Conservation (phyloP, 2,888 invertebrate genomes). For the Pediacus dermestoides region DNA sequence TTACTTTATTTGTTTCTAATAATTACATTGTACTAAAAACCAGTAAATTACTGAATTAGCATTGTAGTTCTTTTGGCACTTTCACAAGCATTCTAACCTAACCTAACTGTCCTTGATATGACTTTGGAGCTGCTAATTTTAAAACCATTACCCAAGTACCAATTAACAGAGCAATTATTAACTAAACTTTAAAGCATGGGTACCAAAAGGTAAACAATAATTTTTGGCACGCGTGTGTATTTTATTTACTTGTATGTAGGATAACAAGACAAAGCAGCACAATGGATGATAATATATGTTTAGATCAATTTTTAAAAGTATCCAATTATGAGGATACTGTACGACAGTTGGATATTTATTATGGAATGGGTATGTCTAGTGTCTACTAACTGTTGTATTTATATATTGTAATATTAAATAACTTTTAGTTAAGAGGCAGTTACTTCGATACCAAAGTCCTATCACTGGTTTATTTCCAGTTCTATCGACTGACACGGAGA, state of each 20-base stretch:
- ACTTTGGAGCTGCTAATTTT: too few species aligned
- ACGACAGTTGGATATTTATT: slow-evolving; percentile 85
- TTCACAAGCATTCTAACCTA: too few species aligned
- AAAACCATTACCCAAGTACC: too few species aligned
- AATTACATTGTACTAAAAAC: too few species aligned
- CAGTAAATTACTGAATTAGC: too few species aligned
- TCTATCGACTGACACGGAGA: slow-evolving; percentile 71
- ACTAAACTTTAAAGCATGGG: too few species aligned
- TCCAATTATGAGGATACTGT: slow-evolving; percentile 89
- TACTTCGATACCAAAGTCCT: slow-evolving; percentile 87
- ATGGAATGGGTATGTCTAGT: slow-evolving; percentile 75
- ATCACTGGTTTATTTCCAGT: slow-evolving; percentile 92
- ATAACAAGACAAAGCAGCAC: slow-evolving; percentile 30
- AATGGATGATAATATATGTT: slow-evolving; percentile 64
- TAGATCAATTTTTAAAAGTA: slow-evolving; percentile 76
- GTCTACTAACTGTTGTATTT: slow-evolving; percentile 8
- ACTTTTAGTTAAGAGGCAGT: slow-evolving; percentile 78
- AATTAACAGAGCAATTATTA: too few species aligned
- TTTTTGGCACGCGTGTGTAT: too few species aligned
- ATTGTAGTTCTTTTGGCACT: too few species aligned
- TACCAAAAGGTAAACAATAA: too few species aligned
- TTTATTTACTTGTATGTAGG: slow-evolving; percentile 17
- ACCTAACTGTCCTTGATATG: too few species aligned
- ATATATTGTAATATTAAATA: slow-evolving; percentile 9
- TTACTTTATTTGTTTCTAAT: too few species aligned